Base-by-base conservation (phyloP, 2,797 vertebrate genomes). In the Melanotaenia pygmaea region DNA sequence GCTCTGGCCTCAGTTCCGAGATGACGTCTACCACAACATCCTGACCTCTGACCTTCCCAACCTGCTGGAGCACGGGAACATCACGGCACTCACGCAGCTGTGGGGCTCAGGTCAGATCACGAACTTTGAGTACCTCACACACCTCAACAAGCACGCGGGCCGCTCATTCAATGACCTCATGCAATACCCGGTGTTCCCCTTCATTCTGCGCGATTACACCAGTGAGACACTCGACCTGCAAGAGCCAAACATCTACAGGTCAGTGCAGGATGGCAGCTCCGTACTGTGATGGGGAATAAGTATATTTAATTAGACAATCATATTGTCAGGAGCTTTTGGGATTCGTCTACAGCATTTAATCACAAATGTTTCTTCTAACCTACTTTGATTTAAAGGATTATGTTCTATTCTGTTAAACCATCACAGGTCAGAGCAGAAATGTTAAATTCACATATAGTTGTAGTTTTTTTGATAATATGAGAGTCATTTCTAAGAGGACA, bases 141-240 rank as follows among this genome's bases (percentile, higher is more conserved):
- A 99, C 80, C 94, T 99, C 81, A 99, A 99, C 94, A 99, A 99
- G 90, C 98, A 99, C n/a, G 96, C 98, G 0, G 98, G 98, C 1
- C 97, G 98, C 81, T 99, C 98, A 79, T 99, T 99, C 91, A 99
- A 98, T 67, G 98, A 99, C 84, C 96, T 99, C 83, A 99, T 99
- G 98, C 98, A 99, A 83, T 99, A 99, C 85, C 98, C 98, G 0
- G 97, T 99, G 81, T 99, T 99, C 92, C 98, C 98, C 12, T 99
- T 99, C 67, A 97, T 99, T 77, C 94, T 99, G 81, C 92, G 96
- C 30, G 98, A 99, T 88, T 99, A 99, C 84, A 92, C 86, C 79
- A 99, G 79, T 67, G 98, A 99, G 91, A 97, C 95, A 0, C 91
- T 99, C 43, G 97, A 99, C 92, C 94, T 99, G 86, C 95, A 90